Evolutionary conservation across 2,888 invertebrate species (phyloP).

Genomic region (Ectropis crepuscularia): DNA sequence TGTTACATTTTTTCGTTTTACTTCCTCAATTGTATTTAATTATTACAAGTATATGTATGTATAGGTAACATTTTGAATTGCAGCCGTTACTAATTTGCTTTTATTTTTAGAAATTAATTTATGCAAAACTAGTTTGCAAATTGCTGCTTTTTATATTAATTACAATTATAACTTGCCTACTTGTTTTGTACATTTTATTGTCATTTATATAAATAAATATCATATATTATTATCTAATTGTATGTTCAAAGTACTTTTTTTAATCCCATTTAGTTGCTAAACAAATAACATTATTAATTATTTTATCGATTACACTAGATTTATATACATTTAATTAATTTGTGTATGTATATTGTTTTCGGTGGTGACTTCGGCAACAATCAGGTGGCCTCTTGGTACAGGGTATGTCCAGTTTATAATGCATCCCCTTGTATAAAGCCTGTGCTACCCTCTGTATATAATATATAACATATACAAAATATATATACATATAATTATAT

Average conservation of each 20-base stretch:
- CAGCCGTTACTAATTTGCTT: too few relatives aligned
- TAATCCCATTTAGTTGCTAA: neutral
- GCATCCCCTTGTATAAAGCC: conserved; percentile 48
- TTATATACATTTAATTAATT: conserved; percentile 59
- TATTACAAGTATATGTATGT: too few relatives aligned
- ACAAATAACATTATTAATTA: neutral
- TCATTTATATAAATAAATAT: neutral
- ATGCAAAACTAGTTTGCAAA: too few relatives aligned
- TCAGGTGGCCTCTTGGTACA: conserved; percentile 96
- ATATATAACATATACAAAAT: conserved; percentile 2
- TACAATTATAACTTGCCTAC: neutral
- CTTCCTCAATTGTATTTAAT: too few relatives aligned
- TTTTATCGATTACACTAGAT: conserved; percentile 30
- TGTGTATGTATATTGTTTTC: conserved; percentile 81
- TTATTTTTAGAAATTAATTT: too few relatives aligned
- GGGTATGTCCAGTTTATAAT: conserved; percentile 87
- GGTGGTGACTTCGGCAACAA: conserved; percentile 77
- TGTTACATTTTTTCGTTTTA: too few relatives aligned
- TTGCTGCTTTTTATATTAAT: too few relatives aligned
- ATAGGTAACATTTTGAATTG: too few relatives aligned
- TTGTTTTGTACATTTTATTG: neutral
- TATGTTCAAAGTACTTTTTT: neutral
- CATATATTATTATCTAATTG: too few relatives aligned
- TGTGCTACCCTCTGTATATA: conserved; percentile 44
- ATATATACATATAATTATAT: conserved; percentile 7